Evolutionary conservation across 2,113 vertebrate genomes (phyloP), one percentile per base, ranked within the genome.

Genomic region (Bagarius yarrelli): DNA sequence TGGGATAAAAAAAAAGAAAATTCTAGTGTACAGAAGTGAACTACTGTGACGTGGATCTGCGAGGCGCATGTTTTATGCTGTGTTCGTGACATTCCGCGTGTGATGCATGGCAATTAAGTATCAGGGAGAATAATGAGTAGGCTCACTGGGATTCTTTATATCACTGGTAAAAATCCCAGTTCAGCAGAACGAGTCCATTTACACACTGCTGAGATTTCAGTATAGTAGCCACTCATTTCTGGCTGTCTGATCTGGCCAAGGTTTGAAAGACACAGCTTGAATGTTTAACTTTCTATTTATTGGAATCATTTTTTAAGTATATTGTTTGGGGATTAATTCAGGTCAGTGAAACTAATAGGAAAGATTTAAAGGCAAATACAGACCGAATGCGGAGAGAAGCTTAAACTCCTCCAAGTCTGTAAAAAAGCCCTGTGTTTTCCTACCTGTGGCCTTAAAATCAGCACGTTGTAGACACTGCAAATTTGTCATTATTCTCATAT

Each of bases 401-500:
- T 67, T 12, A 67, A 56, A 55, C 14, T 25, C 21, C 25, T n/a
- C 21, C 11, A 60, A 44, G 34, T 27, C 19, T 40, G 55, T 14
- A 25, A 36, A 57, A 25, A 30, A 21, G 67, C 67, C 36, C 60
- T 66, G 60, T 66, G 76, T 80, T 25, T 72, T 70, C 78, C 56
- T 6, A 66, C 56, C 40, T n/a, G 56, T 59, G 56, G 40, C 78
- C 55, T n/a, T 16, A 72, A 61, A 64, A 66, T 53, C 61, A 78
- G 56, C 15, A 47, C 30, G 1, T 21, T 79, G 57, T 19, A 64
- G 15, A 52, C 47, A 70, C 18, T n/a, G 60, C 71, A 50, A 40
- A 83, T 86, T 83, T 88, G 56, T 87, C 88, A 89, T 88, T 87
- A 88, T 88, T 89, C 88, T 88, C 88, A 84, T 79, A 75, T 55